Evolutionary conservation across 1,140 invertebrate genomes (phyloP).

Genomic region (Maniola jurtina): DNA sequence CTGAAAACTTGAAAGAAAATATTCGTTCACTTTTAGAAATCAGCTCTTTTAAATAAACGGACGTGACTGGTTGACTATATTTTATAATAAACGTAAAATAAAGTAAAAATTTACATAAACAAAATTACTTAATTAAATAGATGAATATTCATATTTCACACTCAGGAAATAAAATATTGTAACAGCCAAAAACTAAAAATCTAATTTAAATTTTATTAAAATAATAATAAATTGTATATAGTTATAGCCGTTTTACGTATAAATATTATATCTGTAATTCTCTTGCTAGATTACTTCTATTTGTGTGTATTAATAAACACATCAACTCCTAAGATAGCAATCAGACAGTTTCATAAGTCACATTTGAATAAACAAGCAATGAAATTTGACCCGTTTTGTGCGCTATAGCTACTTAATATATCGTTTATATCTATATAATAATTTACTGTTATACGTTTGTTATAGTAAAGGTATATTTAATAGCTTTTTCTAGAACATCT

Average conservation of each 20-base stretch:
- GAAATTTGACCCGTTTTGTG: slow-evolving; percentile 34
- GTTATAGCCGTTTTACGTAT: neutral
- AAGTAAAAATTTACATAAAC: too few species aligned
- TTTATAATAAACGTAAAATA: too few species aligned
- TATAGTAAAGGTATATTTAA: neutral
- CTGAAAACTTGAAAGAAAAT: too few species aligned
- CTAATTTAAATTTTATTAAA: too few species aligned
- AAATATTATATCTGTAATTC: neutral
- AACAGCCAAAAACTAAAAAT: neutral
- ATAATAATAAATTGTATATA: too few species aligned
- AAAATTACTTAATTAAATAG: neutral
- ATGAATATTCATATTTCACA: neutral
- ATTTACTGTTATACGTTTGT: slow-evolving; percentile 4
- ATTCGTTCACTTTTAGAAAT: too few species aligned
- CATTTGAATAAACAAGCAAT: slow-evolving; percentile 38
- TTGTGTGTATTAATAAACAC: slow-evolving; percentile 35
- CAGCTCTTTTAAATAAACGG: too few species aligned
- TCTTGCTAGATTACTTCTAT: slow-evolving; percentile 8
- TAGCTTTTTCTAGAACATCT: neutral
- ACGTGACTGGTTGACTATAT: too few species aligned
- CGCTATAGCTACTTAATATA: slow-evolving; percentile 11
- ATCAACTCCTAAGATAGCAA: slow-evolving; percentile 29
- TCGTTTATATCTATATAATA: slow-evolving; percentile 13
- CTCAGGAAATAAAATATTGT: neutral
- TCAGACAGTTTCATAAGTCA: slow-evolving; percentile 31